Base-by-base conservation (phyloP, 2,113 vertebrate species). In the Callopanchax toddi region DNA sequence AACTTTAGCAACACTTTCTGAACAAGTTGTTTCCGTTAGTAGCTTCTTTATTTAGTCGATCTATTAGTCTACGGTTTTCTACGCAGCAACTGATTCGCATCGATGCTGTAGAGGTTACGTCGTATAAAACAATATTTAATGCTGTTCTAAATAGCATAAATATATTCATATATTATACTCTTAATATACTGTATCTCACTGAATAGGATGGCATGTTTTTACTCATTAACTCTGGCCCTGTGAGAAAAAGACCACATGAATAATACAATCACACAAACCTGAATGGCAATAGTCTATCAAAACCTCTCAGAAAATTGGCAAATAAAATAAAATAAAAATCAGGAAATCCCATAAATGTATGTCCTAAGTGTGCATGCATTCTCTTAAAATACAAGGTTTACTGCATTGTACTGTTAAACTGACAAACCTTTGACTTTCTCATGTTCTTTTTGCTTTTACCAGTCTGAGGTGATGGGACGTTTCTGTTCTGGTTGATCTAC, bases 81-180 rank as follows among this genome's bases (percentile, higher is more conserved):
- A 88, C 57, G 76, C 72, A 79, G 81, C 60, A 67, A 76, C 49
- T 78, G 67, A 74, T 88, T 85, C 90, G 78, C 75, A 81, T 83
- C 61, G 63, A 75, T 72, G 73, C 79, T 83, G 80, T 78, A 79
- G 81, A 88, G 81, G 73, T 85, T 87, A 91, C 59, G 78, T 78
- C 3, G 57, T 90, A 89, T 78, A 86, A 89, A 87, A 83, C 73
- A 74, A 63, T 86, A 76, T 89, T 88, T 86, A 84, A 82, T 84
- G 80, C 84, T 52, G 62, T 74, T 80, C 76, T 76, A 63, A 81
- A 73, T 90, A 90, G 81, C 88, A 87, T 91, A 88, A 86, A 89
- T 91, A 89, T 84, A 84, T 79, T 76, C 55, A 81, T 87, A 86
- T 88, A 75, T 87, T 90, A 88, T 88, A 89, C 64, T 89, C 67